Percentiles rank a stretch among this genome's conserved stretches.
Evolutionary conservation across 2,888 invertebrate species (phyloP).

Genomic region (Platerodrilus igneus): DNA sequence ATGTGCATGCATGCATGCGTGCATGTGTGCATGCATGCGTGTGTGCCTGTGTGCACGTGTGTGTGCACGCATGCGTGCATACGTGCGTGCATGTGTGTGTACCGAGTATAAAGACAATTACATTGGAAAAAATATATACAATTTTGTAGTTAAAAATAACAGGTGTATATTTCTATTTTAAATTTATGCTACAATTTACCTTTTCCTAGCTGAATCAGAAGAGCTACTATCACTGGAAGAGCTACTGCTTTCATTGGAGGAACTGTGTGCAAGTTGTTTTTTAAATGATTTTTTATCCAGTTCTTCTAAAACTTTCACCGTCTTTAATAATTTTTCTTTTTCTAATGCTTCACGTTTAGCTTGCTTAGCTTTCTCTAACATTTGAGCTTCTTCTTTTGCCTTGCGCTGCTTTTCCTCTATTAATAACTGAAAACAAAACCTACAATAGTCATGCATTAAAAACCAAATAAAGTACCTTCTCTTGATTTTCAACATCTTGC

Average conservation of each 20-base stretch:
- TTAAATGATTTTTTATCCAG: conserved; percentile 37
- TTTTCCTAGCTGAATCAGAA: conserved; percentile 26
- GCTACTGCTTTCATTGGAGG: conserved; percentile 30
- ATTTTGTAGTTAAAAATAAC: no score
- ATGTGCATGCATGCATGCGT: no score
- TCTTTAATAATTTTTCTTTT: conserved; percentile 46
- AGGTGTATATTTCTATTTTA: no score
- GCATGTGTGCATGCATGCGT: no score
- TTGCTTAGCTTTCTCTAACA: conserved; percentile 47
- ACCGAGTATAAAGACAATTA: no score
- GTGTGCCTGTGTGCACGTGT: no score
- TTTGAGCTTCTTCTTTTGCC: conserved; percentile 47
- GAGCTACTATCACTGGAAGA: conserved; percentile 36
- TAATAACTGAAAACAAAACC: conserved; percentile 23
- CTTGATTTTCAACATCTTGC: conserved; percentile 49
- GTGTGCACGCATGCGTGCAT: no score
- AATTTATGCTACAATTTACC: no score
- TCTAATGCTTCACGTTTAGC: conserved; percentile 46
- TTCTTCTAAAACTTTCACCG: conserved; percentile 44
- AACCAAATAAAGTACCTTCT: conserved; percentile 20
- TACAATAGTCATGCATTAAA: not conserved
- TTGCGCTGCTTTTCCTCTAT: conserved; percentile 46
- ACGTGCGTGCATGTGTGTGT: no score
- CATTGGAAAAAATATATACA: no score
- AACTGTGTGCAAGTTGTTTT: conserved; percentile 25